Evolutionary conservation across 1,140 invertebrate genomes (phyloP).

Genomic region (Drosophila nasuta): DNA sequence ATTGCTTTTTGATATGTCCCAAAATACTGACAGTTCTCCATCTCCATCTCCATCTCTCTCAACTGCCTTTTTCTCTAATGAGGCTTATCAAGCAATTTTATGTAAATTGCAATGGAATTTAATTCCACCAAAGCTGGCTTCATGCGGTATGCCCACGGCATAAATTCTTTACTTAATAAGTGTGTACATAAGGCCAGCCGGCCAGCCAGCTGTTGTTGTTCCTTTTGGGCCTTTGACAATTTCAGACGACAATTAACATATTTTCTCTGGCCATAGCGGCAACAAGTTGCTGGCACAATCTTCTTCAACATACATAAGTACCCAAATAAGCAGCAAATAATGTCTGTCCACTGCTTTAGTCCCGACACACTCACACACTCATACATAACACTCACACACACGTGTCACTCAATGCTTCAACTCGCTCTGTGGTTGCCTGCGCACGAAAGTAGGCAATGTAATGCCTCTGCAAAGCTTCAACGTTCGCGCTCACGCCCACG

Average conservation of each 20-base stretch:
- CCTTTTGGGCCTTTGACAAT: slow-evolving; percentile 40
- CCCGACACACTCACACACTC: slow-evolving; percentile 36
- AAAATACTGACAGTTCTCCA: slow-evolving; percentile 5
- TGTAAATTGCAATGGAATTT: slow-evolving; percentile 63
- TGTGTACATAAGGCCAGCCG: slow-evolving; percentile 38
- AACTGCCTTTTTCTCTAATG: background rate
- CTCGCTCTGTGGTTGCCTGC: slow-evolving; percentile 39
- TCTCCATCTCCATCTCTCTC: background rate
- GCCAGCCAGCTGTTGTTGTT: slow-evolving; percentile 30
- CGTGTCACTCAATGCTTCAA: slow-evolving; percentile 26
- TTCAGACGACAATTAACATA: slow-evolving; percentile 73
- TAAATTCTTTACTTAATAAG: slow-evolving; percentile 68
- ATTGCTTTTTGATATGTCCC: slow-evolving; percentile 53
- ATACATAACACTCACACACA: slow-evolving; percentile 29
- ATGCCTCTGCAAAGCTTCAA: slow-evolving; percentile 58
- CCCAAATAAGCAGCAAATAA: slow-evolving; percentile 62
- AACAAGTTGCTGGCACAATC: slow-evolving; percentile 62
- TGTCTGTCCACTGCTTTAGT: slow-evolving; percentile 50
- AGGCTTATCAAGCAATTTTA: slow-evolving; percentile 41
- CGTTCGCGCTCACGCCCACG: slow-evolving; percentile 21
- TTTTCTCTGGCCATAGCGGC: slow-evolving; percentile 42
- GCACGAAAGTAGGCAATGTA: slow-evolving; percentile 56
- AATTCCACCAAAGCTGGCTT: slow-evolving; percentile 53
- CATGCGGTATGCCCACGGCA: slow-evolving; percentile 29
- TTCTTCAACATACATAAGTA: slow-evolving; percentile 25